A percentile compares a stretch with the other conserved stretches of the same genome.
These are phyloP conservation scores for Carterocephalus palaemon DNA, from an alignment of 2,888 invertebrate genomes.

Conservation along the genomic window DNA sequence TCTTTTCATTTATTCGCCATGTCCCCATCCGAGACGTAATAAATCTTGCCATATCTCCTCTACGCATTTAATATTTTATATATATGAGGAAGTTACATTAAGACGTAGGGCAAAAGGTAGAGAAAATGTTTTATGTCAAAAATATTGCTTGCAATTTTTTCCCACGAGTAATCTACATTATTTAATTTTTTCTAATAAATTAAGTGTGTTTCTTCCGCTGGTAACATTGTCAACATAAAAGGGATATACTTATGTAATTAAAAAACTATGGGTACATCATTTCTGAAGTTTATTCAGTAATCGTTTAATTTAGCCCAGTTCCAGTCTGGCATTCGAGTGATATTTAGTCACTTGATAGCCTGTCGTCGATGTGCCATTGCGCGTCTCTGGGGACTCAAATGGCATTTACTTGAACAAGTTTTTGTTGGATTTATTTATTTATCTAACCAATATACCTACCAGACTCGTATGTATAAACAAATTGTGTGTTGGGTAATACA, in stretches of 20 bases:
- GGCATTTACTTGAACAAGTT: constrained; percentile 4
- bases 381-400: constrained; percentile 4
- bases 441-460: neutral
- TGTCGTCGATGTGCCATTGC: constrained; percentile 4
- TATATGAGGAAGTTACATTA: constrained; percentile 5
- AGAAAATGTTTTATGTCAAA: too few relatives aligned
- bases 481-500: too few relatives aligned
- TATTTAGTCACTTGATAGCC: constrained; percentile 8
- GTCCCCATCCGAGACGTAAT: constrained; percentile 13
- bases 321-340: constrained; percentile 9
- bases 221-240: too few relatives aligned
- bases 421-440: neutral
- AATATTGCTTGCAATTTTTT: too few relatives aligned
- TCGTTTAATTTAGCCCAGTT: neutral
- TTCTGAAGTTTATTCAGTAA: too few relatives aligned
- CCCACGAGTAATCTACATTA: too few relatives aligned
- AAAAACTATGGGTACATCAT: too few relatives aligned
- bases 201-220: too few relatives aligned
- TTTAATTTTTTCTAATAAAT: too few relatives aligned
- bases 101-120: neutral
- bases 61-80: constrained; percentile 15
- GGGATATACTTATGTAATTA: too few relatives aligned
- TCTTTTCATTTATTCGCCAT: constrained; percentile 21
- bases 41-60: constrained; percentile 17
- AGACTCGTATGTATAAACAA: too few relatives aligned